A percentile compares a stretch with the other conserved stretches of the same genome.
Conservation (phyloP, 2,888 invertebrate species). For the Andrena praecox region DNA sequence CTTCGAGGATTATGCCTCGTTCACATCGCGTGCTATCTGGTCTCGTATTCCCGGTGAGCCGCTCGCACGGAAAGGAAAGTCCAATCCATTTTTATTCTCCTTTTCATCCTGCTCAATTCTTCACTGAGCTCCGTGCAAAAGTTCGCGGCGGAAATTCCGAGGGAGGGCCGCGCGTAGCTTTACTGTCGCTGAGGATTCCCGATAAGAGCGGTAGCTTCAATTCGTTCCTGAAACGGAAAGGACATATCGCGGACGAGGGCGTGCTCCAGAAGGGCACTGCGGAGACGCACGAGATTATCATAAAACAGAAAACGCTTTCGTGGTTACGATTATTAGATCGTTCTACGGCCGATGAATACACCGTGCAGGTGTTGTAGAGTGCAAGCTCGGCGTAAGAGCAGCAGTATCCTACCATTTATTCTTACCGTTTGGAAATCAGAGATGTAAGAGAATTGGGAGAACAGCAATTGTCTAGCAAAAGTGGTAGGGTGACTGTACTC, state of each 20-base stretch:
- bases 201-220: conserved; percentile 9
- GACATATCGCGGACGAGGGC: too few relatives aligned
- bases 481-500: too few relatives aligned
- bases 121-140: neutral
- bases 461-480: neutral
- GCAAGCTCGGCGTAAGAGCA: too few relatives aligned
- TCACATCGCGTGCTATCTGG: conserved; percentile 69
- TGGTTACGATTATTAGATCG: neutral
- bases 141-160: neutral
- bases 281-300: neutral
- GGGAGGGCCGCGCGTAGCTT: neutral
- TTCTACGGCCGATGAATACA: neutral
- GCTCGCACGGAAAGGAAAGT: conserved; percentile 44
- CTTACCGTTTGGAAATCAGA: too few relatives aligned
- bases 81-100: conserved; percentile 7
- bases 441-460: neutral
- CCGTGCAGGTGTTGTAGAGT: neutral
- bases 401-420: too few relatives aligned
- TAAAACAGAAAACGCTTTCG: neutral
- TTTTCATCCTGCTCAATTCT: neutral
- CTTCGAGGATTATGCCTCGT: conserved; percentile 75
- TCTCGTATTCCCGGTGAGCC: conserved; percentile 52
- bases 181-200: neutral
- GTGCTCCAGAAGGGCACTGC: neutral
- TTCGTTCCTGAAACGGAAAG: neutral